Percentiles rank a stretch among this genome's conserved stretches.
Evolutionary conservation across 1,140 invertebrate species (phyloP).

Genomic region (Platorchestia sp.): DNA sequence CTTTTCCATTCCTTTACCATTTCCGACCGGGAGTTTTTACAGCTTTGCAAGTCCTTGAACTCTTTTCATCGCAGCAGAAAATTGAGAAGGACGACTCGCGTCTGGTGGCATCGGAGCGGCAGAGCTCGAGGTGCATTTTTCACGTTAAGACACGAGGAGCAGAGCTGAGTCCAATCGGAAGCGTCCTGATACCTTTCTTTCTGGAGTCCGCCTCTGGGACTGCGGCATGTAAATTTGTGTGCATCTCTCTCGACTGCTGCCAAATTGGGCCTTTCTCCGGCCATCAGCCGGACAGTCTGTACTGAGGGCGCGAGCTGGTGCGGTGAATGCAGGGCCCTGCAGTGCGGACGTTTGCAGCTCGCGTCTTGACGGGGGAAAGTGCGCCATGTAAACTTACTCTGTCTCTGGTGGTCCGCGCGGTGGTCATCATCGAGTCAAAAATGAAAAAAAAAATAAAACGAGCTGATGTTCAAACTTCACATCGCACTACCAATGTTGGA

Average conservation of each 20-base stretch:
- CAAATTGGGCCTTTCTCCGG: conserved; percentile 28
- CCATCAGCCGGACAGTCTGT: conserved; percentile 9
- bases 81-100: background rate
- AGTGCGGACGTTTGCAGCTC: background rate
- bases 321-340: background rate
- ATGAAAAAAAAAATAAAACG: too few species aligned
- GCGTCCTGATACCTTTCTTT: background rate
- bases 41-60: background rate
- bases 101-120: background rate
- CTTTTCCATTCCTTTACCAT: background rate
- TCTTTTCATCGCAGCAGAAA: background rate
- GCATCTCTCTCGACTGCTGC: background rate
- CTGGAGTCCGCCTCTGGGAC: background rate
- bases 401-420: background rate
- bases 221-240: conserved; percentile 18
- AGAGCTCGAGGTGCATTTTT: background rate
- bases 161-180: background rate
- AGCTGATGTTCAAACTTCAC: background rate
- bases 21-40: background rate
- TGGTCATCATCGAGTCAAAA: background rate
- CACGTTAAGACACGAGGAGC: background rate
- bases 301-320: background rate
- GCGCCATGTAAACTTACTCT: background rate
- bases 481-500: background rate
- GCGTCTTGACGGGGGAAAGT: background rate